A percentile compares a stretch with the other conserved stretches of the same genome.
These are phyloP conservation scores for Melanerpes aurifrons DNA, from an alignment of 2,113 vertebrate species.

Conservation along the genomic window DNA sequence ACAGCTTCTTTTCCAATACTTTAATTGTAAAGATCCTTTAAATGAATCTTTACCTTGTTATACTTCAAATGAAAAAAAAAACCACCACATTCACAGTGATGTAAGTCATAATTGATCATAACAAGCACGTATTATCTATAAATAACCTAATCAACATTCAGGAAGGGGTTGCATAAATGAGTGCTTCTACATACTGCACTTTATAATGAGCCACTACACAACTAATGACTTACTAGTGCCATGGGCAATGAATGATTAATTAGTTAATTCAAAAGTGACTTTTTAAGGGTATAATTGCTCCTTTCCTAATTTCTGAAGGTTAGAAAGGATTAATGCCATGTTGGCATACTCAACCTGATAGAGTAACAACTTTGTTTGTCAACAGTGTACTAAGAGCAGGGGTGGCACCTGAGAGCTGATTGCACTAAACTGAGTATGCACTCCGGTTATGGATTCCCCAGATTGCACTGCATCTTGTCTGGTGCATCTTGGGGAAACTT, in stretches of 20 bases:
- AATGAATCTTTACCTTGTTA: slow-evolving; percentile 8
- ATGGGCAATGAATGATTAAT: slow-evolving; percentile 79
- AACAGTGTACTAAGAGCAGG: background rate
- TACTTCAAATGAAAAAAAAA: slow-evolving; percentile 24
- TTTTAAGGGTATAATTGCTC: slow-evolving; percentile 77
- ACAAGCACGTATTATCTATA: slow-evolving; percentile 68
- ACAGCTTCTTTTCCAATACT: slow-evolving; percentile 1
- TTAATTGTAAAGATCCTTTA: slow-evolving; percentile 29
- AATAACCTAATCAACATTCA: slow-evolving; percentile 79
- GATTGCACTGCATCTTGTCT: background rate
- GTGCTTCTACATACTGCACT: slow-evolving; percentile 57
- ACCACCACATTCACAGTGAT: background rate
- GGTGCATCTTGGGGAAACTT: background rate
- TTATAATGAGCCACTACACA: slow-evolving; percentile 75
- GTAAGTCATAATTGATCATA: slow-evolving; percentile 69
- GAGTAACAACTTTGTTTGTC: slow-evolving; percentile 57
- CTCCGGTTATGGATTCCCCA: background rate
- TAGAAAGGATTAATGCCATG: slow-evolving; percentile 68
- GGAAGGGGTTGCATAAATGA: slow-evolving; percentile 70
- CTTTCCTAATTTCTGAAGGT: slow-evolving; percentile 76
- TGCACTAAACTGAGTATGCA: background rate
- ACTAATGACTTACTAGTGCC: slow-evolving; percentile 78
- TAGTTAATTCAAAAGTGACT: slow-evolving; percentile 74
- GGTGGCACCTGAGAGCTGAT: background rate
- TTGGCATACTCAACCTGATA: slow-evolving; percentile 44